phyloP scores from a whole-genome alignment of 1,140 invertebrate species.

The Glossosoma conforme region DNA sequence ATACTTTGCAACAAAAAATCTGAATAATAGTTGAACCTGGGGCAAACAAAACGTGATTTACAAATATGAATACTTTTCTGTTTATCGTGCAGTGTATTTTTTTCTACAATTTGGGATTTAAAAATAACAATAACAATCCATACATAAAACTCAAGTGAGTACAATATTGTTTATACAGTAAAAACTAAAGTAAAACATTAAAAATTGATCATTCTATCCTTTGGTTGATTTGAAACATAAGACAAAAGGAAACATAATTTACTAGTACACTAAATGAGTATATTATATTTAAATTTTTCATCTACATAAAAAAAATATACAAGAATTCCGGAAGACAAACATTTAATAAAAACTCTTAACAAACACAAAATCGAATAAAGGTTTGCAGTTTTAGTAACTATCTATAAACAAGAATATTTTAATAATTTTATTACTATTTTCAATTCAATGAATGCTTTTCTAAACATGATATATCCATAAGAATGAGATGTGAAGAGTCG shows the following conservation, averaged over 20 bases:
- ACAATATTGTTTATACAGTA: neutral
- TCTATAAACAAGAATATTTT: constrained; percentile 12
- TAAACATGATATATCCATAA: constrained; percentile 6
- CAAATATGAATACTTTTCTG: too few relatives aligned
- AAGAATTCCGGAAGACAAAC: constrained; percentile 25
- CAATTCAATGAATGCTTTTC: constrained; percentile 9
- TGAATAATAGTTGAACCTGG: too few relatives aligned
- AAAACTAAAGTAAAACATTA: neutral
- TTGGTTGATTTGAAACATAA: neutral
- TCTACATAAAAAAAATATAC: constrained; percentile 1
- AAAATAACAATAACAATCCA: neutral
- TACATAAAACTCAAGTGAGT: neutral
- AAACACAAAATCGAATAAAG: constrained; percentile 20
- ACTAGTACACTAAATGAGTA: neutral
- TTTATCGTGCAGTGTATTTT: too few relatives aligned
- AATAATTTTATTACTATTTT: constrained; percentile 4
- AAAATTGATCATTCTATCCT: neutral
- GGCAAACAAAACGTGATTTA: too few relatives aligned
- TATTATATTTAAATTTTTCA: neutral
- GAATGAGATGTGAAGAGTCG: too few relatives aligned
- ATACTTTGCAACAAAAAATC: too few relatives aligned
- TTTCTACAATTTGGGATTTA: too few relatives aligned
- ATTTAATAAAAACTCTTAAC: constrained; percentile 24
- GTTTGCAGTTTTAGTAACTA: constrained; percentile 8
- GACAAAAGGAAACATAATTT: neutral